phyloP scores from a whole-genome alignment of 2,113 vertebrate species.

The Thymallus thymallus region DNA sequence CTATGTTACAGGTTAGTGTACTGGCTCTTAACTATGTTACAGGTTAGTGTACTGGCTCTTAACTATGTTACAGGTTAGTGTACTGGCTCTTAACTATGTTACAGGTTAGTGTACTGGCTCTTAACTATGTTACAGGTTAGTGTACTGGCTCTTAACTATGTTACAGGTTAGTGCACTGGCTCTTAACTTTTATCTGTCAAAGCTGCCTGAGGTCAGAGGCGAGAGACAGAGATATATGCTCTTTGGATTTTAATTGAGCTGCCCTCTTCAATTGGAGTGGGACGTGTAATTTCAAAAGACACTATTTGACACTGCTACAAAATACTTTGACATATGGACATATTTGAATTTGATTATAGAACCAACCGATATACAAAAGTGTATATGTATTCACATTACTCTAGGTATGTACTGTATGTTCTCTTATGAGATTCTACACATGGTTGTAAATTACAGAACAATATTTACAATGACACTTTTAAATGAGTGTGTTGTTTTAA shows the following conservation, averaged over 20 bases:
- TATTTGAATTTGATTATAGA: too few relatives aligned
- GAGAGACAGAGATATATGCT: conserved; percentile 15
- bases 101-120: conserved; percentile 80
- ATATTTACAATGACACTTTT: not conserved
- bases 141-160: conserved; percentile 64
- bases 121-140: conserved; percentile 83
- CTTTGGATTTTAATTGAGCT: conserved; percentile 40
- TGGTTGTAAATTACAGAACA: too few relatives aligned
- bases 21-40: too few relatives aligned
- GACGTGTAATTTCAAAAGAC: not conserved
- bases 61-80: conserved; percentile 85
- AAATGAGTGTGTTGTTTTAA: not conserved
- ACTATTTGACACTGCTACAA: too few relatives aligned
- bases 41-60: conserved; percentile 78
- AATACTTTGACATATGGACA: too few relatives aligned
- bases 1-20: conserved; percentile 86
- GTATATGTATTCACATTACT: too few relatives aligned
- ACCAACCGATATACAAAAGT: too few relatives aligned
- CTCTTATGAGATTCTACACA: too few relatives aligned
- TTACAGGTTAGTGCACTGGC: conserved; percentile 82
- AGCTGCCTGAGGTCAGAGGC: conserved; percentile 28
- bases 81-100: not conserved
- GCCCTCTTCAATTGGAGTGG: conserved; percentile 20
- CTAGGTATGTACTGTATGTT: too few relatives aligned
- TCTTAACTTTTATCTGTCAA: too few relatives aligned